These are phyloP conservation scores for Microcebus lehilahytsara DNA, from an alignment of 2,113 vertebrate species.

Conservation along the genomic window DNA sequence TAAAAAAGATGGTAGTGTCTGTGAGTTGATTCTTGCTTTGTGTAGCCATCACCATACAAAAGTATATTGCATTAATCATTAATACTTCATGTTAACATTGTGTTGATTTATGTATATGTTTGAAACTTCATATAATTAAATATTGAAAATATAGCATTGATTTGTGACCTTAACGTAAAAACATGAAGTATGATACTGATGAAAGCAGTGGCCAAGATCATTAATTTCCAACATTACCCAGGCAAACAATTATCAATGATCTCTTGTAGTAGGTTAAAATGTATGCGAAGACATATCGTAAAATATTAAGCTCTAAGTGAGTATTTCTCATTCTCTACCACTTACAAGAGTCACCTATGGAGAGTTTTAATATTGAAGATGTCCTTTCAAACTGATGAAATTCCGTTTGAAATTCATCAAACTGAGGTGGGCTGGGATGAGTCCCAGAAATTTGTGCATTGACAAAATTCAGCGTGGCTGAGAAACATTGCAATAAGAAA, in stretches of 20 bases:
- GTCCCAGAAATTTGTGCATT: background rate
- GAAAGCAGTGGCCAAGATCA: background rate
- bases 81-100: background rate
- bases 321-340: background rate
- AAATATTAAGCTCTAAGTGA: background rate
- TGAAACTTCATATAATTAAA: slow-evolving; percentile 14
- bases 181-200: background rate
- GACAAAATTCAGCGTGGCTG: background rate
- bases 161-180: background rate
- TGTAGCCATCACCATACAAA: background rate
- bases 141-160: background rate
- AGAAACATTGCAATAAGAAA: background rate
- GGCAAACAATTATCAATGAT: background rate
- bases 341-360: background rate
- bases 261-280: background rate
- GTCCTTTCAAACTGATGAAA: background rate
- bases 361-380: background rate
- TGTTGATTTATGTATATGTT: background rate
- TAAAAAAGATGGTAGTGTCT: background rate
- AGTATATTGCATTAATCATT: background rate
- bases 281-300: background rate
- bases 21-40: background rate
- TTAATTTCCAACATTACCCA: background rate
- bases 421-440: background rate
- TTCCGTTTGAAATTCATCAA: background rate